A percentile compares a stretch with the other conserved stretches of the same genome.
Conservation (phyloP, 1,140 invertebrate genomes). For the Drosophila bocqueti region DNA sequence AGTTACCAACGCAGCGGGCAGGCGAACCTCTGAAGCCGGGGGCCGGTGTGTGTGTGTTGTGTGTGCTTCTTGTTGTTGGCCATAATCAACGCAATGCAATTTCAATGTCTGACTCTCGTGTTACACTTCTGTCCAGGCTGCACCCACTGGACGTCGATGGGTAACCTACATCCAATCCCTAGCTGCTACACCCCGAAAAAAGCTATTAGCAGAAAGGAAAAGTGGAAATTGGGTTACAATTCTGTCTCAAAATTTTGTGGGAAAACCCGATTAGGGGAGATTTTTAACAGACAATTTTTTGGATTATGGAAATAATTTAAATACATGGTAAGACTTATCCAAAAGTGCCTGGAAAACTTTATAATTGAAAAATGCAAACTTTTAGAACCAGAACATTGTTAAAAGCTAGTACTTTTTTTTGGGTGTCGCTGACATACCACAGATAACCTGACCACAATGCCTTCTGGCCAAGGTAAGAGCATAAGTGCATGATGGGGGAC, state of each 20-base stretch:
- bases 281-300: neutral
- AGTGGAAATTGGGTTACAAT: constrained; percentile 6
- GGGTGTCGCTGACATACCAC: constrained; percentile 3
- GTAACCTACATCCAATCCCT: neutral
- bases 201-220: constrained; percentile 5
- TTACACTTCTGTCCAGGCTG: constrained; percentile 52
- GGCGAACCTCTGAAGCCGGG: constrained; percentile 24
- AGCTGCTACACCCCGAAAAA: constrained; percentile 8
- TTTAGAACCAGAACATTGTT: neutral
- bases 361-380: neutral
- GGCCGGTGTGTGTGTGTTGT: constrained; percentile 31
- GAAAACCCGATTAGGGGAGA: neutral
- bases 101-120: constrained; percentile 78
- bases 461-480: constrained; percentile 34
- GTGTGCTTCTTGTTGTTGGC: constrained; percentile 60
- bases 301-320: neutral
- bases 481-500: neutral
- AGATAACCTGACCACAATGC: neutral
- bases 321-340: neutral
- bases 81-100: constrained; percentile 81
- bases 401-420: neutral
- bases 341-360: neutral
- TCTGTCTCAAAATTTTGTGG: too few species aligned
- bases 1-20: constrained; percentile 73
- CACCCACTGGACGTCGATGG: constrained; percentile 7